Conservation (phyloP, 2,888 invertebrate genomes). For the Orchestes rusci region DNA sequence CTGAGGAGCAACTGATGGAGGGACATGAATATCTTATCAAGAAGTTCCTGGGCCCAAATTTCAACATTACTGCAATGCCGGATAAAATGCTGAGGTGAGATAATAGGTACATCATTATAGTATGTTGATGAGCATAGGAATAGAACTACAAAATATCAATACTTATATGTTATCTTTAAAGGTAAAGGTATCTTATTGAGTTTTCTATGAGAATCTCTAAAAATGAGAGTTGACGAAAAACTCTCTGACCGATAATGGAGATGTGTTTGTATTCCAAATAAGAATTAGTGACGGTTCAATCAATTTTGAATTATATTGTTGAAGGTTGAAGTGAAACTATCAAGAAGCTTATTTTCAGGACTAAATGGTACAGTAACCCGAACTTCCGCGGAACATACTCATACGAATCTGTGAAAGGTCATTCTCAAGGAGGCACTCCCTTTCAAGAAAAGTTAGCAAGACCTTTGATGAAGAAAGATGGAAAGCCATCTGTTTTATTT, state of each 20-base stretch:
- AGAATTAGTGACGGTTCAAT: no score
- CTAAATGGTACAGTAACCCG: constrained; percentile 29
- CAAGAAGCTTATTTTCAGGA: constrained; percentile 21
- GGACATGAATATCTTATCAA: constrained; percentile 47
- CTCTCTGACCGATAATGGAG: no score
- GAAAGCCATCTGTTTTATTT: constrained; percentile 47
- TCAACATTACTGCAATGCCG: constrained; percentile 47
- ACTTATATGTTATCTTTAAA: no score
- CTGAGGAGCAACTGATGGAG: constrained; percentile 47
- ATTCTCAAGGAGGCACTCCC: constrained; percentile 6
- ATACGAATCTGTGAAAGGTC: constrained; percentile 27
- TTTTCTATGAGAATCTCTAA: no score
- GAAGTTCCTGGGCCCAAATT: constrained; percentile 46
- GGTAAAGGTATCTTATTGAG: no score
- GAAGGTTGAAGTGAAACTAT: background rate
- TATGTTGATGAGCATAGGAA: no score
- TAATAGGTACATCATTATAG: constrained; percentile 1
- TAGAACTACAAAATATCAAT: no score
- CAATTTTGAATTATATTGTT: no score
- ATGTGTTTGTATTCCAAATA: no score
- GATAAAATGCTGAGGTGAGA: constrained; percentile 32
- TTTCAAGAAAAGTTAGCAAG: constrained; percentile 13
- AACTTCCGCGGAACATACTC: constrained; percentile 32
- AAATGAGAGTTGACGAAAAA: no score
- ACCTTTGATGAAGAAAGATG: constrained; percentile 11